Evolutionary conservation across 2,797 vertebrate genomes (phyloP), one percentile per base, ranked within the genome.

Genomic region (Brachyalestes nurse): DNA sequence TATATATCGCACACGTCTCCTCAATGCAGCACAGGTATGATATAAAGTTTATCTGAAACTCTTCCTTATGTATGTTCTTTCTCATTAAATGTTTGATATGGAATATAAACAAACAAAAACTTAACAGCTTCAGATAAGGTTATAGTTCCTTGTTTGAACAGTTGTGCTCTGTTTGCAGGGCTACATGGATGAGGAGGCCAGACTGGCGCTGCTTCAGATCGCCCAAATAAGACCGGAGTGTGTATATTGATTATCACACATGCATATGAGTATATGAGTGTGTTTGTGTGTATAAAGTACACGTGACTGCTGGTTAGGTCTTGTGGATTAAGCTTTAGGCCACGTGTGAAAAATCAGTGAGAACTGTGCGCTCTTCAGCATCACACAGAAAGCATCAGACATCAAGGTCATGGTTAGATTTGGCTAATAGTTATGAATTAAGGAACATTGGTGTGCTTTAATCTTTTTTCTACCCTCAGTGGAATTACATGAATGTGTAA

Each of bases 171-270:
- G 34, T 19, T 72, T 42, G 8, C 83, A 97, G 96, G 96, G 96
- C 2, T 94, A 95, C 89, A 97, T 97, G 96, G 96, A 97, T 87
- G 96, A 95, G 75, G 96, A 97, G 0, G 95, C 96, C 1, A 95
- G 95, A 86, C 91, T 93, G 1, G 95, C 95, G 60, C 87, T 97
- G 19, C 91, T 96, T 0, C 96, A 97, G 91, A 97, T 97, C 85
- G 94, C 96, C 66, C 92, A 92, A 1, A 97, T 97, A 95, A 93
- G 95, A 19, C 95, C 95, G 86, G 95, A 95, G 6, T 93, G 96
- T 5, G 94, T 96, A 13, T 96, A 93, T 89, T 96, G 92, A 92
- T 60, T 19, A 16, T 19, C 71, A 3, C 19, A 7, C 61, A 10
- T 64, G 7, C 7, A 4, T 65, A 19, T 65, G 65, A 45, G 34